These are phyloP conservation scores for Euzetes globulus DNA, from an alignment of 2,888 invertebrate genomes.

Conservation along the genomic window DNA sequence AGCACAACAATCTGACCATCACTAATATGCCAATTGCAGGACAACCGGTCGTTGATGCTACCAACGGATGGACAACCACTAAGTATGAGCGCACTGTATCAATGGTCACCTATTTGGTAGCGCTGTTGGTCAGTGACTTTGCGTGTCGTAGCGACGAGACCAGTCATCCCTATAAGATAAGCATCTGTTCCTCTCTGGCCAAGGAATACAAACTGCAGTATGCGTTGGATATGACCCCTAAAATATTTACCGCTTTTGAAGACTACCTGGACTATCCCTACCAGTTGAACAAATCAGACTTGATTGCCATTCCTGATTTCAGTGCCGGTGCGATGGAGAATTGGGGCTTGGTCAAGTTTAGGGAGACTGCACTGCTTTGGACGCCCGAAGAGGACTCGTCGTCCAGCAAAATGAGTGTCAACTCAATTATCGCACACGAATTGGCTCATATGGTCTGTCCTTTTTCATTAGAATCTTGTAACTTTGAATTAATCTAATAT, in stretches of 20 bases:
- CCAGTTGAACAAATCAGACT: constrained; percentile 76
- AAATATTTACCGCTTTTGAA: constrained; percentile 54
- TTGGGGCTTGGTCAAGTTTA: constrained; percentile 86
- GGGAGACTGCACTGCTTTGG: constrained; percentile 67
- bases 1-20: constrained; percentile 57
- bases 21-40: constrained; percentile 71
- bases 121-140: constrained; percentile 75
- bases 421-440: constrained; percentile 80
- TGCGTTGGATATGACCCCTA: constrained; percentile 69
- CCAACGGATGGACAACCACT: constrained; percentile 42
- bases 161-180: constrained; percentile 44
- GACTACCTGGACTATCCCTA: constrained; percentile 72
- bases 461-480: neutral
- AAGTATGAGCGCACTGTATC: constrained; percentile 53
- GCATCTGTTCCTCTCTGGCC: constrained; percentile 64
- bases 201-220: constrained; percentile 55
- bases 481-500: neutral
- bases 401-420: constrained; percentile 66
- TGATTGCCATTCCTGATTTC: constrained; percentile 80
- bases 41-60: neutral
- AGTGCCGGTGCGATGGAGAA: constrained; percentile 84
- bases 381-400: constrained; percentile 60
- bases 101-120: constrained; percentile 82
- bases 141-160: constrained; percentile 46
- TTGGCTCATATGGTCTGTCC: constrained; percentile 62